phyloP scores from a whole-genome alignment of 2,797 vertebrate genomes.

The Eidolon dupreanum region DNA sequence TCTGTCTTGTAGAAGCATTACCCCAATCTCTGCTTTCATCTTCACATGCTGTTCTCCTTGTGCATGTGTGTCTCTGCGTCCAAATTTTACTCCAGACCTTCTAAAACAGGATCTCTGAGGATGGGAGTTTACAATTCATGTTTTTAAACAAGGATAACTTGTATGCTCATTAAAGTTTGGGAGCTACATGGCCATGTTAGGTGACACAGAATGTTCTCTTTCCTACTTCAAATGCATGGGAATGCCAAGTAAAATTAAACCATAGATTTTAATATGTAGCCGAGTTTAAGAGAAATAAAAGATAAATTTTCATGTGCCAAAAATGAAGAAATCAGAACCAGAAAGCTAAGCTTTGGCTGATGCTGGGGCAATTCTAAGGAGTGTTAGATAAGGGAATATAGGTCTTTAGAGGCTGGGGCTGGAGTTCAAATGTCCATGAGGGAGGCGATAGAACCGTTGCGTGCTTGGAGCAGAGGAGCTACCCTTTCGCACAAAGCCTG shows the following conservation, averaged over 20 bases:
- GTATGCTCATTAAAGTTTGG: neutral
- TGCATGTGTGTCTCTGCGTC: neutral
- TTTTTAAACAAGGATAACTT: neutral
- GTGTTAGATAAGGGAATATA: neutral
- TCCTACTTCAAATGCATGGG: neutral
- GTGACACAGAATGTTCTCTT: neutral
- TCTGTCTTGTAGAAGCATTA: neutral
- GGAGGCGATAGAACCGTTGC: neutral
- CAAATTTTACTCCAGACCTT: neutral
- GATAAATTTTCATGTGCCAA: neutral
- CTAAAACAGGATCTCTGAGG: neutral
- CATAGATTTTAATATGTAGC: neutral
- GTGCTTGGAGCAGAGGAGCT: neutral
- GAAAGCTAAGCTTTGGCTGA: neutral
- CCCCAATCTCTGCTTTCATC: neutral
- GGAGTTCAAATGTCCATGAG: neutral
- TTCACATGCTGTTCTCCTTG: neutral
- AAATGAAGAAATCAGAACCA: neutral
- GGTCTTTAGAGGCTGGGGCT: no score
- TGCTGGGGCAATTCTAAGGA: neutral
- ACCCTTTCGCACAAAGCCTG: neutral
- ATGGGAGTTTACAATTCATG: neutral
- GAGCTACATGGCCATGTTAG: neutral
- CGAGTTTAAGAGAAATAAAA: neutral
- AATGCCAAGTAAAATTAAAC: neutral